phyloP scores from a whole-genome alignment of 2,113 vertebrate species.

The Chloropsis cyanopogon region DNA sequence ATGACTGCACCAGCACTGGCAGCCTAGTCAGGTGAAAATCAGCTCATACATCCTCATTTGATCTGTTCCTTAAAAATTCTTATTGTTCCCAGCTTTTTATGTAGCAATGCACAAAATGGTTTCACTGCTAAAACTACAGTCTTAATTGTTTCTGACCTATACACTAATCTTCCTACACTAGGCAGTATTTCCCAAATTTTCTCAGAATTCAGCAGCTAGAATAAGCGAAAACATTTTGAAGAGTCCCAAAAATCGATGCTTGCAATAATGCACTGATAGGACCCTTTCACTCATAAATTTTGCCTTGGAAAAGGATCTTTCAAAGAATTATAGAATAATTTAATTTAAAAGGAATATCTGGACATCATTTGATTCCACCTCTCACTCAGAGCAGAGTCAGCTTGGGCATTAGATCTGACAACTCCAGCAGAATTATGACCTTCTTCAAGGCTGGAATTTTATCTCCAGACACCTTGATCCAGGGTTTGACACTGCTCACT shows the following conservation, averaged over 20 bases:
- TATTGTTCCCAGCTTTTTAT: neutral
- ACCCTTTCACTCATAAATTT: neutral
- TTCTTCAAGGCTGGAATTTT: neutral
- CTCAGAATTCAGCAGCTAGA: neutral
- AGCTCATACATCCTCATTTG: neutral
- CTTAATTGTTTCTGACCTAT: neutral
- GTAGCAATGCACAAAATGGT: neutral
- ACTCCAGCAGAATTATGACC: neutral
- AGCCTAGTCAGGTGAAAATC: accelerated
- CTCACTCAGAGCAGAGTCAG: neutral
- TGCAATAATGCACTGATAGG: neutral
- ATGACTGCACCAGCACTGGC: neutral
- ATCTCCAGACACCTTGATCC: neutral
- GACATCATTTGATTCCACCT: neutral
- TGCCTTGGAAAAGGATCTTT: neutral
- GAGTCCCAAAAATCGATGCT: neutral
- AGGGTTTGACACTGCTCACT: neutral
- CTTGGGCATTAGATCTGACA: neutral
- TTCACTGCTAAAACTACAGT: neutral
- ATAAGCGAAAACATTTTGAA: neutral
- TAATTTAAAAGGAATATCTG: neutral
- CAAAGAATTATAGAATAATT: neutral
- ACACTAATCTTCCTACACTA: neutral
- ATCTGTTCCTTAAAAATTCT: neutral
- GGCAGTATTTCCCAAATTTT: neutral